phyloP scores from a whole-genome alignment of 2,888 invertebrate species.

The Drosophila acutilabella region DNA sequence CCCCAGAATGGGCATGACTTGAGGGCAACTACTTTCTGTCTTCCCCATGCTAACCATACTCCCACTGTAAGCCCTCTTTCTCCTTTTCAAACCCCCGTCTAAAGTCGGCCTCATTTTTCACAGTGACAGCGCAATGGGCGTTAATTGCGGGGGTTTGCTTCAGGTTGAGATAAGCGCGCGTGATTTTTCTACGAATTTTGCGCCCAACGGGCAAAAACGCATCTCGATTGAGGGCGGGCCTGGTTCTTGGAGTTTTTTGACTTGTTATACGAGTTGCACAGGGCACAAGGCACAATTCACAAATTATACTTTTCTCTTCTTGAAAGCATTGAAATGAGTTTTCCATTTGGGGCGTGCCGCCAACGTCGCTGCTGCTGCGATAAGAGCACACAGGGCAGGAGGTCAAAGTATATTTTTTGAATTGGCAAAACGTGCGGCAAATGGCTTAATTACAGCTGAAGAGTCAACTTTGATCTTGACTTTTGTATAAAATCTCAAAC shows the following conservation, averaged over 20 bases:
- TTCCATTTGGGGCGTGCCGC: slow-evolving; percentile 61
- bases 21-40: slow-evolving; percentile 49
- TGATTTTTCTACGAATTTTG: slow-evolving; percentile 80
- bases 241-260: slow-evolving; percentile 51
- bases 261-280: slow-evolving; percentile 36
- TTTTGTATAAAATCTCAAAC: slow-evolving; percentile 36
- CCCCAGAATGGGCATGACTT: slow-evolving; percentile 46
- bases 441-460: slow-evolving; percentile 73
- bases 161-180: slow-evolving; percentile 82
- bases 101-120: slow-evolving; percentile 64
- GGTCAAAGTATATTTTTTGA: slow-evolving; percentile 65
- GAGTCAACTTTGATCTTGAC: slow-evolving; percentile 72
- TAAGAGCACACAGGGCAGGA: slow-evolving; percentile 56
- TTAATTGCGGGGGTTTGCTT: slow-evolving; percentile 82
- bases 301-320: slow-evolving; percentile 36
- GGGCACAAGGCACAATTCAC: slow-evolving; percentile 36
- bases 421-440: slow-evolving; percentile 78
- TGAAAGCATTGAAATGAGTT: slow-evolving; percentile 54
- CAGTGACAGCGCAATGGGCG: slow-evolving; percentile 81
- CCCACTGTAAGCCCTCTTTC: not conserved
- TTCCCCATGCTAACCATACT: not conserved
- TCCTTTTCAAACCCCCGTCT: not conserved
- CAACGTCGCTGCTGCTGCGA: slow-evolving; percentile 44
- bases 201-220: slow-evolving; percentile 67
- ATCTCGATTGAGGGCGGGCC: slow-evolving; percentile 6